phyloP scores from a whole-genome alignment of 2,888 invertebrate species.

The Dichetophora obliterata region DNA sequence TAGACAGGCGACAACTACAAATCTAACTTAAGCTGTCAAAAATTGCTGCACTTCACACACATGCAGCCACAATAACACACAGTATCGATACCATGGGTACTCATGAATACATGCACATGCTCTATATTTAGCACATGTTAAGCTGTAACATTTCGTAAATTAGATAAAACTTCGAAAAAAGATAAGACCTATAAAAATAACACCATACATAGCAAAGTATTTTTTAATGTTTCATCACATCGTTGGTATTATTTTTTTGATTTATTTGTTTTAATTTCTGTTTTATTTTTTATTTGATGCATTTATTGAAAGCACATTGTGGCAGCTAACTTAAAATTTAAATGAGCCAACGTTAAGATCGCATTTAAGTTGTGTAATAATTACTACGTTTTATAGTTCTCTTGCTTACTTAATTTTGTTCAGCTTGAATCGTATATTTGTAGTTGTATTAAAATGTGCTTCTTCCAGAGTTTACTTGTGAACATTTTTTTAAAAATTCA shows the following conservation, averaged over 20 bases:
- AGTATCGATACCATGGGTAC: background rate
- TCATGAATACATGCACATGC: background rate
- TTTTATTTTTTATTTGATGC: background rate
- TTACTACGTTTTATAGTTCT: too few species aligned
- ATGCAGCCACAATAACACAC: constrained; percentile 21
- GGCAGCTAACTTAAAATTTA: too few species aligned
- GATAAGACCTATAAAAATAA: background rate
- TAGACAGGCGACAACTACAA: constrained; percentile 27
- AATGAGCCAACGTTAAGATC: too few species aligned
- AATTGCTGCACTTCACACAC: constrained; percentile 51
- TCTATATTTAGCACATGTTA: constrained; percentile 61
- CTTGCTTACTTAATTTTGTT: too few species aligned
- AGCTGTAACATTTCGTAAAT: constrained; percentile 40
- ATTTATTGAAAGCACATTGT: too few species aligned
- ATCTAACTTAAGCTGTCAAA: constrained; percentile 26
- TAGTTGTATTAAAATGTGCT: too few species aligned
- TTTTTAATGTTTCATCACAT: background rate
- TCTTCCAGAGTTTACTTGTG: too few species aligned
- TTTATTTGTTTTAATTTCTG: background rate
- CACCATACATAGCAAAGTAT: background rate
- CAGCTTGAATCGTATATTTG: too few species aligned
- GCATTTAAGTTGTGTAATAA: too few species aligned
- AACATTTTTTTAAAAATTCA: too few species aligned
- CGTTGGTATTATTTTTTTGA: background rate
- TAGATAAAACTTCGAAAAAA: constrained; percentile 33